phyloP scores from a whole-genome alignment of 2,888 invertebrate genomes.

The Helicoverpa assulta region DNA sequence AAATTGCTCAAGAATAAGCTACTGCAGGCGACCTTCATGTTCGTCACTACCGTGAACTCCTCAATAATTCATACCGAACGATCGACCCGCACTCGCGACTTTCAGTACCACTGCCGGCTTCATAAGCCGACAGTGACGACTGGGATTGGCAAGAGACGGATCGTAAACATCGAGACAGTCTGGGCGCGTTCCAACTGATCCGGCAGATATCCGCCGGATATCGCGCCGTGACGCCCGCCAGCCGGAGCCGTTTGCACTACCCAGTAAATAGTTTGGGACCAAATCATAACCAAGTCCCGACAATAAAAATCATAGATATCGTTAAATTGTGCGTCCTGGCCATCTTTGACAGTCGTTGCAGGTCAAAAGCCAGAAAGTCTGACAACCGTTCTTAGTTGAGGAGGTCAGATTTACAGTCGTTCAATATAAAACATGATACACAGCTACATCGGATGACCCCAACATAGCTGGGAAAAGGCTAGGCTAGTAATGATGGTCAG shows the following conservation, averaged over 20 bases:
- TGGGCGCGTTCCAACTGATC: constrained; percentile 45
- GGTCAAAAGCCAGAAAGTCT: no score
- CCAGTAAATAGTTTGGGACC: constrained; percentile 9
- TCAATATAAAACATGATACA: no score
- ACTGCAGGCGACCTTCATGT: constrained; percentile 20
- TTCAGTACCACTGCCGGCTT: constrained; percentile 1
- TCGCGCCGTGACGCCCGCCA: constrained; percentile 13
- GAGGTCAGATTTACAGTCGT: no score
- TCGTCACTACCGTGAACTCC: background rate
- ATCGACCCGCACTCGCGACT: constrained; percentile 33
- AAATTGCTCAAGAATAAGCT: background rate
- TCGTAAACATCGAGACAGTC: constrained; percentile 22
- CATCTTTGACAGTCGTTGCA: no score
- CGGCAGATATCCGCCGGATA: constrained; percentile 46
- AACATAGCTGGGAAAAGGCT: no score
- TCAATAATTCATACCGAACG: constrained; percentile 37
- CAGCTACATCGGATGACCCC: no score
- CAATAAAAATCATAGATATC: no score
- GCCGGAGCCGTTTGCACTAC: constrained; percentile 26
- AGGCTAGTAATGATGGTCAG: no score
- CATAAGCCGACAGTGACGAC: no score
- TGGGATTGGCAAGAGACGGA: constrained; percentile 16
- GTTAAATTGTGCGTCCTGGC: no score
- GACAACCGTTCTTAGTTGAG: no score
- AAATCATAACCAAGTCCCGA: no score